Evolutionary conservation across 2,797 vertebrate genomes (phyloP).

Genomic region (Oreochromis mossambicus): DNA sequence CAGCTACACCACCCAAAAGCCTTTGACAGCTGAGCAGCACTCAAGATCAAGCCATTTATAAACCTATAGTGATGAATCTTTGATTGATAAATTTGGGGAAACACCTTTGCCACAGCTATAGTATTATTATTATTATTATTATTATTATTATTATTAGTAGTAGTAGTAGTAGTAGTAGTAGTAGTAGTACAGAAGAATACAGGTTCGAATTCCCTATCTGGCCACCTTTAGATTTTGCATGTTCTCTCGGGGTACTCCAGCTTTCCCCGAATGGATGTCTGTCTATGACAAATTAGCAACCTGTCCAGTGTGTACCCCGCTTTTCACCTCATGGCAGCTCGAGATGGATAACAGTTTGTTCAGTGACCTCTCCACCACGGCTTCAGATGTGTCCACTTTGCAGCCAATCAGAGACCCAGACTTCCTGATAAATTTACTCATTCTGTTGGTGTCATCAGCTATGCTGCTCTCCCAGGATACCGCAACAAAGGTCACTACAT

Average conservation of each 20-base stretch:
- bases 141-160: too few relatives aligned
- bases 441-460: not conserved
- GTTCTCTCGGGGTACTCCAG: fast-evolving
- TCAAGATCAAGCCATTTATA: not conserved
- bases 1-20: not conserved
- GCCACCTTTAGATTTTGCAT: not conserved
- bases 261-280: not conserved
- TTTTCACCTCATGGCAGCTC: not conserved
- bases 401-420: not conserved
- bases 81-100: not conserved
- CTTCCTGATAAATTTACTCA: not conserved
- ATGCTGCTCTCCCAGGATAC: not conserved
- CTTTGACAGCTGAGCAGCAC: not conserved
- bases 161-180: not conserved
- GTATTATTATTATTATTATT: not conserved
- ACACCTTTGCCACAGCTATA: not conserved
- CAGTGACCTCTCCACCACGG: not conserved
- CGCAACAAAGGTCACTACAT: not conserved
- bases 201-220: not conserved
- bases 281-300: not conserved
- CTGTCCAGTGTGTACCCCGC: not conserved
- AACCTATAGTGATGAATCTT: slow-evolving; percentile 22
- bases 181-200: not conserved
- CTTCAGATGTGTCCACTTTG: not conserved
- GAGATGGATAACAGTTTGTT: not conserved